phyloP scores from a whole-genome alignment of 2,797 vertebrate genomes.

The Ctenopoma kingsleyae region DNA sequence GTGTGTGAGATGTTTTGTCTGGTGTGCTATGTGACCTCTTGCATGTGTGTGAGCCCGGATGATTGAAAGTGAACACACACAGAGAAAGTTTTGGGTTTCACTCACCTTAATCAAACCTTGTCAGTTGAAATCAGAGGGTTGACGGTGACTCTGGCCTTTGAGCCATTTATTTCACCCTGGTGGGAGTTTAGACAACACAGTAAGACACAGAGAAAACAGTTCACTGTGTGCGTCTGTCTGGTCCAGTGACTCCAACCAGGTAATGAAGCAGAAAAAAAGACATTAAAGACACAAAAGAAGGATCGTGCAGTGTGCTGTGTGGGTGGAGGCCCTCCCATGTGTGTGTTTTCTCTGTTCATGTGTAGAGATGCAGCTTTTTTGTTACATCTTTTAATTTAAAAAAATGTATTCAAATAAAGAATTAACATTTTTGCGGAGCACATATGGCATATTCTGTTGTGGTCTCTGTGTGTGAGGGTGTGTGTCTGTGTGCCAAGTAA shows the following conservation, averaged over 20 bases:
- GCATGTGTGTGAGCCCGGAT: slow-evolving; percentile 16
- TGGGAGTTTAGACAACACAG: slow-evolving; percentile 40
- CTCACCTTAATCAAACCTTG: slow-evolving; percentile 59
- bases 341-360: neutral
- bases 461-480: neutral
- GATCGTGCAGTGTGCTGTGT: neutral
- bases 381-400: neutral
- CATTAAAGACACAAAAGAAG: slow-evolving; percentile 20
- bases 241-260: slow-evolving; percentile 31
- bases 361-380: neutral
- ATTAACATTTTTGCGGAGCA: slow-evolving; percentile 18
- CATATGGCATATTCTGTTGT: slow-evolving; percentile 12
- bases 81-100: slow-evolving; percentile 60
- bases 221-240: slow-evolving; percentile 13
- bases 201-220: slow-evolving; percentile 32
- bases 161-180: slow-evolving; percentile 34
- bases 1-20: neutral
- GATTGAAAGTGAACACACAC: slow-evolving; percentile 65
- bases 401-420: slow-evolving; percentile 11
- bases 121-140: slow-evolving; percentile 41
- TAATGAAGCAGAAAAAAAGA: slow-evolving; percentile 47
- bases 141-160: slow-evolving; percentile 28
- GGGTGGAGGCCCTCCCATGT: slow-evolving; percentile 14
- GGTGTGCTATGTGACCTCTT: neutral
- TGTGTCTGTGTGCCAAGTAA: slow-evolving; percentile 28